Percentiles rank a stretch among this genome's conserved stretches.
These are phyloP conservation scores for Hypercompe scribonia DNA, from an alignment of 2,888 invertebrate species.

Conservation along the genomic window DNA sequence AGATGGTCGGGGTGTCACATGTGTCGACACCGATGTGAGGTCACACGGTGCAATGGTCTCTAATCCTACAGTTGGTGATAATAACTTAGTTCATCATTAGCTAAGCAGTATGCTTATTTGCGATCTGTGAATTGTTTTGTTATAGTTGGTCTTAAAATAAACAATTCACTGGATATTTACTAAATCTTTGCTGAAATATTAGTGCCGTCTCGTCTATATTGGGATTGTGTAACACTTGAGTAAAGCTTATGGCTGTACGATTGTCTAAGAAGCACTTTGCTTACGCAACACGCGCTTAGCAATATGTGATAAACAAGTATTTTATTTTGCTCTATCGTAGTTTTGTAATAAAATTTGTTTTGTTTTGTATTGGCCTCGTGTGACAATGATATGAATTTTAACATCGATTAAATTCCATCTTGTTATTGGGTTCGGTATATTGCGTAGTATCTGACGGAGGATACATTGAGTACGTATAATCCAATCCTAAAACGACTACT, in stretches of 20 bases:
- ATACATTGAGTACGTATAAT: no score
- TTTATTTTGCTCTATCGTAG: background rate
- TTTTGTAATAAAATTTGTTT: no score
- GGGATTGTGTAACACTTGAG: background rate
- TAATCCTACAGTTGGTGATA: background rate
- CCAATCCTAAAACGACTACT: no score
- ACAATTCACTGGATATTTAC: background rate
- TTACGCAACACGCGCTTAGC: background rate
- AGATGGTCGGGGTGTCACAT: no score
- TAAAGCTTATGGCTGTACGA: background rate
- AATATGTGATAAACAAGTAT: background rate
- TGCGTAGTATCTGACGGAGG: no score
- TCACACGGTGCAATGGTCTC: background rate
- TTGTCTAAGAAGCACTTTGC: background rate
- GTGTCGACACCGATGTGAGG: no score
- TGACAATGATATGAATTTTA: no score
- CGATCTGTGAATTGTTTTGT: no score
- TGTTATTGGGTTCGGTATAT: no score
- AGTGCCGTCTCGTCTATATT: background rate
- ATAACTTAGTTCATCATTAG: background rate
- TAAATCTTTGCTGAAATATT: background rate
- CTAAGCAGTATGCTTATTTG: background rate
- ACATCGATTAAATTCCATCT: no score
- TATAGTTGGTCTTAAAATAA: background rate
- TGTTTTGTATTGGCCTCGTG: background rate